Evolutionary conservation across 2,113 vertebrate genomes (phyloP).

Genomic region (Halcyon senegalensis): DNA sequence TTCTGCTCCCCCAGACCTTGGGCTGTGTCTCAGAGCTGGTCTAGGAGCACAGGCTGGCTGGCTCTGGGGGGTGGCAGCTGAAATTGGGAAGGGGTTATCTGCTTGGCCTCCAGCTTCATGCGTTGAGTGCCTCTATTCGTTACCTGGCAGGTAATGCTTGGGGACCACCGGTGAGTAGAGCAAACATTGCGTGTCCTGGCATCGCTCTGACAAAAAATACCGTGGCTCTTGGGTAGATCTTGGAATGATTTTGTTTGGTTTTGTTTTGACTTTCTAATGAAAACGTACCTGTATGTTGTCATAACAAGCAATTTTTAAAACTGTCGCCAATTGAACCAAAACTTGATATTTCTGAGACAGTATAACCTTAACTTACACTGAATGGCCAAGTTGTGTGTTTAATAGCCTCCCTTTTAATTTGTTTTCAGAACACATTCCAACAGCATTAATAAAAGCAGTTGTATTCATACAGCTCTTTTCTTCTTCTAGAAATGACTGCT

Average conservation of each 20-base stretch:
- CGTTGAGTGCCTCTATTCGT: fast-evolving
- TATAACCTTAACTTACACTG: background rate
- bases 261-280: background rate
- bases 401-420: background rate
- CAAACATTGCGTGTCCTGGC: background rate
- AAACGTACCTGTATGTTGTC: background rate
- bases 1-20: background rate
- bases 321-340: background rate
- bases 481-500: constrained; percentile 85
- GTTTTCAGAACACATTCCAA: background rate
- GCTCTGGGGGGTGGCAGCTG: background rate
- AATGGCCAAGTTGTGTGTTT: background rate
- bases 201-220: background rate
- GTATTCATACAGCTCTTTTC: background rate
- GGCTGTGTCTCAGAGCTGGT: background rate
- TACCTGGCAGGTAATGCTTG: background rate
- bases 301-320: background rate
- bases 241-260: background rate
- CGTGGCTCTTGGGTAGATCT: background rate
- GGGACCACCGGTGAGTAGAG: background rate
- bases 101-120: fast-evolving
- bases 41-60: background rate
- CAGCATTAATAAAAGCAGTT: background rate
- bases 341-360: background rate
- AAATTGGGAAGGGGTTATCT: background rate